phyloP scores from a whole-genome alignment of 2,113 vertebrate genomes.

The Drymodes brunneopygia region DNA sequence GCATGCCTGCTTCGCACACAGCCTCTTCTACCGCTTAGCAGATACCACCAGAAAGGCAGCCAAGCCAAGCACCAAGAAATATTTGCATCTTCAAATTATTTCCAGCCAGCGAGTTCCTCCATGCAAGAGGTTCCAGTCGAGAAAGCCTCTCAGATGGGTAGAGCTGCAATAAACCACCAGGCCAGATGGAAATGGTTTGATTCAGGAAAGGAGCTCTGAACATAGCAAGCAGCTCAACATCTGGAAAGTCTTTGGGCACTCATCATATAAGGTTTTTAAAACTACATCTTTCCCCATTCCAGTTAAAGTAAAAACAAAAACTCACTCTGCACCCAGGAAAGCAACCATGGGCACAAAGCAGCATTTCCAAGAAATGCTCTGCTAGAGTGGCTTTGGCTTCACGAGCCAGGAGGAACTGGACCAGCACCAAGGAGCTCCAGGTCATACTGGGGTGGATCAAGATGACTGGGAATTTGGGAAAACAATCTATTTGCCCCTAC shows the following conservation, averaged over 20 bases:
- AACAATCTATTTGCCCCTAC: neutral
- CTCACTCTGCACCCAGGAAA: neutral
- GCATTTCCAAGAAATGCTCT: neutral
- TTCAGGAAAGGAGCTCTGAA: neutral
- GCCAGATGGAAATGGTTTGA: conserved; percentile 55
- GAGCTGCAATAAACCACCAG: conserved; percentile 27
- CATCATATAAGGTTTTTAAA: neutral
- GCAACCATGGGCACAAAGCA: neutral
- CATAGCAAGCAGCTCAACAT: neutral
- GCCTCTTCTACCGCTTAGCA: neutral
- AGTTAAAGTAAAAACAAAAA: neutral
- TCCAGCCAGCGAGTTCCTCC: conserved; percentile 12
- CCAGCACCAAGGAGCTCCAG: neutral
- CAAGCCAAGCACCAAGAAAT: conserved; percentile 37
- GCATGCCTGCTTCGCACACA: neutral
- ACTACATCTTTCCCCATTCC: neutral
- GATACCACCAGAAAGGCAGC: neutral
- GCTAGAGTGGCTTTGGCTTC: neutral
- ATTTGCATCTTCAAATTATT: conserved; percentile 8
- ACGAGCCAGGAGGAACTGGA: neutral
- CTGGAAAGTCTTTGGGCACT: conserved; percentile 37
- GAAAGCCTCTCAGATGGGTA: neutral
- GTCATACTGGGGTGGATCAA: neutral
- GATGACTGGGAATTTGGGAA: neutral
- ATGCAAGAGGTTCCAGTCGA: neutral